Evolutionary conservation across 2,113 vertebrate species (phyloP), one percentile per base, ranked within the genome.

Genomic region (Urocynchramus pylzowi): DNA sequence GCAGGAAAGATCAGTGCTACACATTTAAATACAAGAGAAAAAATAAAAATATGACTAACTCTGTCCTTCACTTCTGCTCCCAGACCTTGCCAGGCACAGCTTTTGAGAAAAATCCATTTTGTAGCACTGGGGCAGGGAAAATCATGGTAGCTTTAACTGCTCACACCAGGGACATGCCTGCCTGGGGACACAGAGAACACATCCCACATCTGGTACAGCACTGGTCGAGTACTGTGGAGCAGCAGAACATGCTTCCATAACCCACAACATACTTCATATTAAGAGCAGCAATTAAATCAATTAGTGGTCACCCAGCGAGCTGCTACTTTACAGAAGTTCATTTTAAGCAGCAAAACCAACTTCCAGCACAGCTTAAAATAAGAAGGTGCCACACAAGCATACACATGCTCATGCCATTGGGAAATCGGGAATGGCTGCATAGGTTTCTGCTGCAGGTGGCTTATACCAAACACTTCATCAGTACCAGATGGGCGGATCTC

Each of bases 161-260:
- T 54, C 67, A 5, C 49, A 33, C 2, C 44, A 35, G 57, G 47
- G 42, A 49, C 1, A 5, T 2, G 21, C 18, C 39, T 17, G n/a
- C 54, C 23, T 0, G 5, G 50, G 64, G 68, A 60, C 60, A 28
- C 0, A 5, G 35, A 22, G 31, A 57, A 50, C 4, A 1, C 0
- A 0, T 49, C 3, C 1, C 15, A 7, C 31, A 21, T 3, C 44
- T 37, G 41, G 22, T 45, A 61, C 14, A 0, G 3, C 16, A 6
- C 21, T 1, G 0, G 6, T 6, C 2, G 0, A 24, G 45, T 10
- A 24, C 53, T 33, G 4, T 7, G 52, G 47, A 70, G 52, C 69
- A 90, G 44, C 27, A 92, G 56, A 85, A 92, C 2, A 8, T 8
- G 22, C n/a, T 50, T 81, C 57, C 24, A 41, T 26, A 76, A 81